Percentiles rank a stretch among this genome's conserved stretches.
Conservation (phyloP, 2,113 vertebrate genomes). For the Nanorana parkeri region DNA sequence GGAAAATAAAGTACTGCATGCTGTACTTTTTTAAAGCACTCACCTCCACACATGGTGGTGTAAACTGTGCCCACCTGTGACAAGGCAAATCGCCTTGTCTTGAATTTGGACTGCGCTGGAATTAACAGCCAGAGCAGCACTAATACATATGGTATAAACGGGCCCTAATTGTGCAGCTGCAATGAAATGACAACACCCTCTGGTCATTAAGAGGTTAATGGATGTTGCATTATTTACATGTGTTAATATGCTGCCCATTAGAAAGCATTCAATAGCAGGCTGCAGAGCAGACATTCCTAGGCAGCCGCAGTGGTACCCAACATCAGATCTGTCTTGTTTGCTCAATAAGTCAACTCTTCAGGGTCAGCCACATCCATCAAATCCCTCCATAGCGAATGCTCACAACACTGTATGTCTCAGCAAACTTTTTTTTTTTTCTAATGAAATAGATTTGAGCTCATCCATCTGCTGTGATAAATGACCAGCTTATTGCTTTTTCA, state of each 20-base stretch:
- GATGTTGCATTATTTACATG: too few relatives aligned
- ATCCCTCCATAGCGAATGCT: background rate
- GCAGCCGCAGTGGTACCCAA: background rate
- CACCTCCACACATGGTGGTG: too few relatives aligned
- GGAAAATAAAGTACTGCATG: too few relatives aligned
- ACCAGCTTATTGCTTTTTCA: conserved; percentile 12
- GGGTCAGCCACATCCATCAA: conserved; percentile 25
- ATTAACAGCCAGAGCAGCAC: too few relatives aligned
- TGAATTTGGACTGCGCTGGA: too few relatives aligned
- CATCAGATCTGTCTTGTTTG: conserved; percentile 6
- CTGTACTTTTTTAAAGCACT: too few relatives aligned
- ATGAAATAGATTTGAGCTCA: conserved; percentile 24
- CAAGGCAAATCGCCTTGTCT: too few relatives aligned
- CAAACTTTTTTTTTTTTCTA: conserved; percentile 10
- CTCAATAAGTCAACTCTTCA: conserved; percentile 15
- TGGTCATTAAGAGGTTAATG: too few relatives aligned
- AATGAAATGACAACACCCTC: too few relatives aligned
- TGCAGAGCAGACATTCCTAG: background rate
- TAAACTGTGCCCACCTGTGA: too few relatives aligned
- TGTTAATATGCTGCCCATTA: background rate
- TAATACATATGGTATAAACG: too few relatives aligned
- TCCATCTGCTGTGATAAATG: conserved; percentile 45
- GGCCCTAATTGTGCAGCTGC: too few relatives aligned
- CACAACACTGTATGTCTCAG: background rate
- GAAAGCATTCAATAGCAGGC: background rate